phyloP scores from a whole-genome alignment of 2,797 vertebrate species.

The Mus minutoides region DNA sequence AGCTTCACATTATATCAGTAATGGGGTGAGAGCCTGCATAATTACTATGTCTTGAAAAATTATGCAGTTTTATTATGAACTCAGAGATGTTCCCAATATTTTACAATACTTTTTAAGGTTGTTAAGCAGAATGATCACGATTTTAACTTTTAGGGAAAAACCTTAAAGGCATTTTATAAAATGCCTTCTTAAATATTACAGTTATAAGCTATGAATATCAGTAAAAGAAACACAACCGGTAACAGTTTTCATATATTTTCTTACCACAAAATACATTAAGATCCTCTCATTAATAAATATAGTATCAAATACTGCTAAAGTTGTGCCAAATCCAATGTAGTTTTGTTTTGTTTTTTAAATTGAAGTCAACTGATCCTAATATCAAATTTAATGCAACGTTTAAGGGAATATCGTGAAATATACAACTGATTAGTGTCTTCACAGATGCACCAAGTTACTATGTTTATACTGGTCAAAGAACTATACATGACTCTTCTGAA shows the following conservation, averaged over 20 bases:
- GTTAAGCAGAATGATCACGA: conserved; percentile 78
- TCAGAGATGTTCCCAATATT: conserved; percentile 81
- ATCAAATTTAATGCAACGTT: background rate
- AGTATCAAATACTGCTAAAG: background rate
- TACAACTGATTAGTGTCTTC: background rate
- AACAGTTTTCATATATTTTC: background rate
- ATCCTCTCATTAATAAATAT: conserved; percentile 2
- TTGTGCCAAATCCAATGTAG: background rate
- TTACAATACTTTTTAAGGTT: conserved; percentile 83
- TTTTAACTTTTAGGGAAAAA: conserved; percentile 41
- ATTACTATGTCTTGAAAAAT: conserved; percentile 88
- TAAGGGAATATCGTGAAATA: background rate
- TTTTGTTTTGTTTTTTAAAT: background rate
- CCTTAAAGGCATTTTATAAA: conserved; percentile 24
- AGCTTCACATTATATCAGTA: conserved; percentile 87
- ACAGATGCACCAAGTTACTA: background rate
- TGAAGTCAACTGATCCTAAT: background rate
- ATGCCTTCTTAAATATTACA: background rate
- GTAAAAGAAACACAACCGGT: background rate
- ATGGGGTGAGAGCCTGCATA: conserved; percentile 85
- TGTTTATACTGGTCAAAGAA: background rate
- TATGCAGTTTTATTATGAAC: conserved; percentile 83
- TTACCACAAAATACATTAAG: background rate
- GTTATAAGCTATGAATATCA: background rate
- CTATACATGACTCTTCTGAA: background rate